Evolutionary conservation across 2,888 invertebrate species (phyloP), one percentile per base, ranked within the genome.

Genomic region (Helicoverpa assulta): DNA sequence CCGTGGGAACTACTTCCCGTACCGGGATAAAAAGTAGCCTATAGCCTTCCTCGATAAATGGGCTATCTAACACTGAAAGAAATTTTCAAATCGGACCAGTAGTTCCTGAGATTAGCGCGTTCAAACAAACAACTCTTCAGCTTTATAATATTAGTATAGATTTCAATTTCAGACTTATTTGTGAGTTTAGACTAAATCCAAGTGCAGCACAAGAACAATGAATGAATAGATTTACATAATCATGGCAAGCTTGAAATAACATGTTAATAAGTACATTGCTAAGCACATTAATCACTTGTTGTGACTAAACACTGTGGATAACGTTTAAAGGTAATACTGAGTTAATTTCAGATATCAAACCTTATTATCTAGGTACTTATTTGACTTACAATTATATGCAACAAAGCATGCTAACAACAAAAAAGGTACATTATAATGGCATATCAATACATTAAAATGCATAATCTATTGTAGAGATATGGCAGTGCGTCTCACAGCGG

Each of bases 401-500:
- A 77, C 68, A 61, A 69, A 80, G 76, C 81, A 71, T 76, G 78
- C 77, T 78, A 79, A 82, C 54, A 80, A 83, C 69, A 83, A 62
- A 76, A 76, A 83, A 85, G 85, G 81, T 85, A 86, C 87, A 87
- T 87, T 75, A 88, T 85, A 86, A 93, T 94, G 93, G 94, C 94
- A 91, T 91, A 88, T 86, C 73, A 84, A 73, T 83, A 85, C 73
- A 84, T 82, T 82, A 76, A 80, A 82, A 81, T 84, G 69, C 76
- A 81, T 78, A 69, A 74, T 77, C 90, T 94, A 96, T 85, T 96
- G 96, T 91, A 97, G 94, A 72, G 97, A 97, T 92, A 97, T 97
- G 78, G 97, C 97, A 83, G 97, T 97, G 81, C 97, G 96, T 88
- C 97, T 93, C 50, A 97, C 97, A 82, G 98, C 98, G 73, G 98